Percentiles rank a stretch among this genome's conserved stretches.
These are phyloP conservation scores for Amazona guildingii DNA, from an alignment of 2,113 vertebrate species.

Conservation along the genomic window DNA sequence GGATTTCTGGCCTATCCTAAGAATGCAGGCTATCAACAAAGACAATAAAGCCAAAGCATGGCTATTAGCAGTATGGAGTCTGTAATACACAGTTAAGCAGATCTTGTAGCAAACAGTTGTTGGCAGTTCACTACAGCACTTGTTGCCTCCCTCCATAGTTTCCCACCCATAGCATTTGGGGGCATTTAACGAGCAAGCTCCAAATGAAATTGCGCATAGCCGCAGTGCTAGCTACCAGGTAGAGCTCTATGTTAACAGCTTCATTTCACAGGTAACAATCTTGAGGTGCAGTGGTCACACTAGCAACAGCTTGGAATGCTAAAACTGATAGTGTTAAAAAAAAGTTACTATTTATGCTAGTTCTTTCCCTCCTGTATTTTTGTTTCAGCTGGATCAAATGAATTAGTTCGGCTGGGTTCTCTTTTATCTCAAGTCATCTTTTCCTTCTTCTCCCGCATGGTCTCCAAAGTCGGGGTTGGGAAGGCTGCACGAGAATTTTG, in stretches of 20 bases:
- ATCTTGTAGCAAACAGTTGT: neutral
- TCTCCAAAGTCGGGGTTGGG: neutral
- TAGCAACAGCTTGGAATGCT: neutral
- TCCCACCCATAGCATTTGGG: neutral
- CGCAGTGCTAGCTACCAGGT: neutral
- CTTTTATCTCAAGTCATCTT: neutral
- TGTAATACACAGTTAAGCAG: neutral
- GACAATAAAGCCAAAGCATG: neutral
- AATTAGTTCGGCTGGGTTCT: neutral
- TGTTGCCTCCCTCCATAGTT: neutral
- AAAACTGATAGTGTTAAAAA: neutral
- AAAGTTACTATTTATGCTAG: neutral
- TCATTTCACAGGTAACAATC: neutral
- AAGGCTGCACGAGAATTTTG: neutral
- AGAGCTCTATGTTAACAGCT: neutral
- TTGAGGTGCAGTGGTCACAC: neutral
- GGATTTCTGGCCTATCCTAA: neutral
- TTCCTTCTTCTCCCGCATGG: neutral
- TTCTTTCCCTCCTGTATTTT: neutral
- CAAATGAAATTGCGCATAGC: neutral
- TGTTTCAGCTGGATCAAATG: neutral
- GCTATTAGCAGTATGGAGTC: neutral
- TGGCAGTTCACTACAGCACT: neutral
- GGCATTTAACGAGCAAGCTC: neutral
- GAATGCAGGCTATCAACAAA: neutral